Evolutionary conservation across 2,113 vertebrate genomes (phyloP), one percentile per base, ranked within the genome.

Genomic region (Gallinago jamesoni): DNA sequence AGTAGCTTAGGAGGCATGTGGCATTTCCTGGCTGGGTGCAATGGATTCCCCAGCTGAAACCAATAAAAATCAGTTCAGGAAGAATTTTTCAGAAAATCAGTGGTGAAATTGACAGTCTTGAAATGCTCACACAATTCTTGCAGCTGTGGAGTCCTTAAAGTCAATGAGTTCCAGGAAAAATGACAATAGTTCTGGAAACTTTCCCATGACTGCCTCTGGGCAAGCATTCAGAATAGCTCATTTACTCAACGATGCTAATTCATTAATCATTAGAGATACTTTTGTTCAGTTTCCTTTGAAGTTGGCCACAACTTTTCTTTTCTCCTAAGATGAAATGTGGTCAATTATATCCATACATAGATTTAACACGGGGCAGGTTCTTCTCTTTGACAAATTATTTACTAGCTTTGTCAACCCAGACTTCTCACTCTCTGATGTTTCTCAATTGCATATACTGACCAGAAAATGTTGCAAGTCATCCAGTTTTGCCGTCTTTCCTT

Each of bases 61-160:
- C 96, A 98, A 98, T 98, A 98, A 98, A 98, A 97, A 97, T 90
- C 92, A 97, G 89, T 97, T 97, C 96, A 94, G 96, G 97, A 96
- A 97, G 97, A 97, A 98, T 98, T 97, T 95, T 97, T 97, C 91
- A 97, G 92, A 96, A 97, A 98, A 97, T 98, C 89, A 25, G 89
- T 96, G 87, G 92, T 96, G 97, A 97, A 97, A 91, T 94, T 98
- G 97, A 97, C 96, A 97, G 95, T 98, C 96, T 94, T 96, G n/a
- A 97, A 97, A 96, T 95, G 92, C 97, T 98, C 97, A 96, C 97
- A 98, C 96, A 97, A 97, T 97, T 91, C 95, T 94, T 96, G 96
- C 97, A 98, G 97, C 97, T 98, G 97, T 96, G 96, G 94, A 97
- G 93, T 94, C 88, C 95, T 97, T 96, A 94, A 96, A 94, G 96